Conservation (phyloP, 2,113 vertebrate genomes). For the Alouatta palliata region DNA sequence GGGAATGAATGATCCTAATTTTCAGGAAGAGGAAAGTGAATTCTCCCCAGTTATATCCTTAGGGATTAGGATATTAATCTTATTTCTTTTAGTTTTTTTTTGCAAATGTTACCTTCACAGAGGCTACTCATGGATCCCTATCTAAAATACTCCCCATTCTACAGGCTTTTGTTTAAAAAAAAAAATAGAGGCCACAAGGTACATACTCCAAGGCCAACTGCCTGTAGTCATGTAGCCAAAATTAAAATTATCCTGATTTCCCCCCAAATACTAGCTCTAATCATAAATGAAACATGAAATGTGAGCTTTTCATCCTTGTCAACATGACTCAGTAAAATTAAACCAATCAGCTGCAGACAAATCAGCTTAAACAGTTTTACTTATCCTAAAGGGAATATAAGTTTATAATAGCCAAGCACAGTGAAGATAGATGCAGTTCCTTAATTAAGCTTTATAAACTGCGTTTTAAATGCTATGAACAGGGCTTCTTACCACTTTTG, state of each 20-base stretch:
- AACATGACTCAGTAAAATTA: not conserved
- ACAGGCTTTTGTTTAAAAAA: not conserved
- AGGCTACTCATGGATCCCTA: not conserved
- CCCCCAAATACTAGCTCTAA: not conserved
- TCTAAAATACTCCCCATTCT: not conserved
- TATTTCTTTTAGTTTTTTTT: slow-evolving; percentile 21
- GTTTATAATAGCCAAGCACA: not conserved
- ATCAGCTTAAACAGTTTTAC: not conserved
- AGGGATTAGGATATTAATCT: not conserved
- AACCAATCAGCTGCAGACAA: not conserved
- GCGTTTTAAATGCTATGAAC: not conserved
- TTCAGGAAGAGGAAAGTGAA: slow-evolving; percentile 15
- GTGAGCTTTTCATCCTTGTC: not conserved
- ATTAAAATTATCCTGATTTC: not conserved
- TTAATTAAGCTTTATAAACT: not conserved
- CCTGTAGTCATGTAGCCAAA: not conserved
- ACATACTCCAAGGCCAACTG: not conserved
- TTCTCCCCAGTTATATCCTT: not conserved
- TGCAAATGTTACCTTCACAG: not conserved
- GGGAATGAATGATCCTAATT: not conserved
- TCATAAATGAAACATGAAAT: not conserved
- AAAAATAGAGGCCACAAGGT: not conserved
- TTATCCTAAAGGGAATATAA: not conserved
- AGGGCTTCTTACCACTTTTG: not conserved
- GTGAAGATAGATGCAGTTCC: too few species aligned